Conservation (phyloP, 2,797 vertebrate genomes). For the Lagodon rhomboides region DNA sequence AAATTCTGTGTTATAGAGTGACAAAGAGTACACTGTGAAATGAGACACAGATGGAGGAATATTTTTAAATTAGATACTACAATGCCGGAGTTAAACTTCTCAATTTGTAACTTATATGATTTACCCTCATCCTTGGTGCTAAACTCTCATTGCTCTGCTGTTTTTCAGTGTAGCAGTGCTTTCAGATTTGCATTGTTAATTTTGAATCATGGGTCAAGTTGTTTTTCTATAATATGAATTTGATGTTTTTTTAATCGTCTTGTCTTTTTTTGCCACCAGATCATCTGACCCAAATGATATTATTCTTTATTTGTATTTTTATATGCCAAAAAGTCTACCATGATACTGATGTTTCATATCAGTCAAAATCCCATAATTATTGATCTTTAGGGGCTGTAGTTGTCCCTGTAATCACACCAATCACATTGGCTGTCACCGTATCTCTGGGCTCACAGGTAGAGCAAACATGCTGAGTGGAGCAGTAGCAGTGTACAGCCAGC, state of each 20-base stretch:
- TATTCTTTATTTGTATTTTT: not conserved
- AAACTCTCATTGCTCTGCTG: not conserved
- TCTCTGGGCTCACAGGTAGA: no score
- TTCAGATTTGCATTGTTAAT: conserved; percentile 24
- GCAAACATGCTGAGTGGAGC: no score
- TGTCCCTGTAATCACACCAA: no score
- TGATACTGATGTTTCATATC: no score
- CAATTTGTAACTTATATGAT: not conserved
- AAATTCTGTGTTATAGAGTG: not conserved
- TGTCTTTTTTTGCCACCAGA: not conserved
- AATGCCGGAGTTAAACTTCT: not conserved
- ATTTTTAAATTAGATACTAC: conserved; percentile 12
- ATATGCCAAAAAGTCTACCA: no score
- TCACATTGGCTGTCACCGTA: no score
- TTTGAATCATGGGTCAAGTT: conserved; percentile 23
- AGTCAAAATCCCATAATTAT: no score
- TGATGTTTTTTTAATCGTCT: conserved; percentile 1
- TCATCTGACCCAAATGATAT: not conserved
- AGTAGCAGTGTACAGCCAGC: no score
- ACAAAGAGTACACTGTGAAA: conserved; percentile 8
- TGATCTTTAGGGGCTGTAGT: no score
- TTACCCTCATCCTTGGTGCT: not conserved
- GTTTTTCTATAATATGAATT: conserved; percentile 7
- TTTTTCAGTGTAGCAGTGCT: not conserved
- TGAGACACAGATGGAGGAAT: conserved; percentile 20